A percentile compares a stretch with the other conserved stretches of the same genome.
Conservation (phyloP, 2,797 vertebrate species). For the Tragopan temminckii region DNA sequence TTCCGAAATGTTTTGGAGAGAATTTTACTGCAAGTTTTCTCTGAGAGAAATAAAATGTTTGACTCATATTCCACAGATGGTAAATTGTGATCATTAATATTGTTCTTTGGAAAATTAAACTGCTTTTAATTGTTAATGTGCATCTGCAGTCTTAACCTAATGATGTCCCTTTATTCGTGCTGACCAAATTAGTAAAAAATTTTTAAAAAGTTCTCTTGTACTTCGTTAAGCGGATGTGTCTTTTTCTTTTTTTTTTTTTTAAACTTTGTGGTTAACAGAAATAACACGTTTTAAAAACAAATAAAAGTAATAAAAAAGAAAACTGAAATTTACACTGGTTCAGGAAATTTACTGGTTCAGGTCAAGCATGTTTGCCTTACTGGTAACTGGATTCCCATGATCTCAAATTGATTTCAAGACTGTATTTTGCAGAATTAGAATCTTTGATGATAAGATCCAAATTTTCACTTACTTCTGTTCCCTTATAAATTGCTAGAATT, state of each 20-base stretch:
- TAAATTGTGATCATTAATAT: not conserved
- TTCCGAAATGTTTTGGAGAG: not conserved
- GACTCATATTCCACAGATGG: not conserved
- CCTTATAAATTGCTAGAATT: conserved; percentile 9
- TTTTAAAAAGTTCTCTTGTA: not conserved
- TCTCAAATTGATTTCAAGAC: not conserved
- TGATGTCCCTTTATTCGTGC: not conserved
- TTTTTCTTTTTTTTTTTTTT: not conserved
- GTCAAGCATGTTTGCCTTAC: not conserved
- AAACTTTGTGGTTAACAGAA: not conserved
- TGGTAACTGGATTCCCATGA: not conserved
- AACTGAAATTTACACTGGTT: not conserved
- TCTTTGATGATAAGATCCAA: not conserved
- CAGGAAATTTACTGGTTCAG: not conserved
- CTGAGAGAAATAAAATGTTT: not conserved
- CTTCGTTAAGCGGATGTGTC: not conserved
- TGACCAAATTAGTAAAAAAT: not conserved
- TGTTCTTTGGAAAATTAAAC: not conserved
- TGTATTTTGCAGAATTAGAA: not conserved
- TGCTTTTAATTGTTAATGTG: not conserved
- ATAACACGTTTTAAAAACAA: not conserved
- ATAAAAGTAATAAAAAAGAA: not conserved
- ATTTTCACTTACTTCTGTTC: not conserved
- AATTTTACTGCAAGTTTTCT: conserved; percentile 14
- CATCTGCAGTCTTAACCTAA: not conserved